Percentiles rank a stretch among this genome's conserved stretches.
phyloP scores from a whole-genome alignment of 2,888 invertebrate species.

The Sussaba pulchella region DNA sequence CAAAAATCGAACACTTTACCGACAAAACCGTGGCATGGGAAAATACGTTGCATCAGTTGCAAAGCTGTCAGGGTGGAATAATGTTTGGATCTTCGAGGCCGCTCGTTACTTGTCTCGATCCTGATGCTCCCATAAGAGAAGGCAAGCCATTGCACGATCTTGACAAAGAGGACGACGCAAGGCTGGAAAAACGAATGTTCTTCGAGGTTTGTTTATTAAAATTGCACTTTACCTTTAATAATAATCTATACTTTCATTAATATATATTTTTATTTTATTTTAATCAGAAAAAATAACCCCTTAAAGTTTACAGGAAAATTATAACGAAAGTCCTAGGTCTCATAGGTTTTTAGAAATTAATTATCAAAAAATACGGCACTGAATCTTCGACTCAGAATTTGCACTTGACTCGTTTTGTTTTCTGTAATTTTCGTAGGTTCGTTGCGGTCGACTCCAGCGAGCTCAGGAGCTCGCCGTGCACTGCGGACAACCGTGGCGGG shows the following conservation, averaged over 20 bases:
- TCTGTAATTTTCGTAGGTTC: constrained; percentile 85
- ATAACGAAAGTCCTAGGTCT: too few relatives aligned
- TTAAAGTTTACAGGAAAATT: too few relatives aligned
- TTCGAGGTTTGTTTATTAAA: constrained; percentile 75
- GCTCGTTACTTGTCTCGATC: constrained; percentile 91
- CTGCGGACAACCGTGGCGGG: constrained; percentile 96
- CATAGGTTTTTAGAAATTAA: too few relatives aligned
- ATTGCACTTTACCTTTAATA: constrained; percentile 10
- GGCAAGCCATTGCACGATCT: constrained; percentile 92
- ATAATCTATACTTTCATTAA: not conserved
- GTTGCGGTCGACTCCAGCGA: constrained; percentile 94
- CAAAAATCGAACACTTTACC: constrained; percentile 90
- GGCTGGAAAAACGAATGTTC: constrained; percentile 82
- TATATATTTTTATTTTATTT: not conserved
- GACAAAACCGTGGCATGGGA: constrained; percentile 95
- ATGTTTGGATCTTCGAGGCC: constrained; percentile 87
- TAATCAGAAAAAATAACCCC: too few relatives aligned
- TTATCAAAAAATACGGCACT: too few relatives aligned
- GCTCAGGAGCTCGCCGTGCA: constrained; percentile 93
- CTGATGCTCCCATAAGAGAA: constrained; percentile 94
- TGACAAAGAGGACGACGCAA: constrained; percentile 92
- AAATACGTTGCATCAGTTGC: constrained; percentile 93
- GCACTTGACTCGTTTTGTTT: too few relatives aligned
- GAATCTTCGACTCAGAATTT: too few relatives aligned
- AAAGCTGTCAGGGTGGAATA: constrained; percentile 85